Base-by-base conservation (phyloP, 2,797 vertebrate genomes). In the Tokudaia muenninki region DNA sequence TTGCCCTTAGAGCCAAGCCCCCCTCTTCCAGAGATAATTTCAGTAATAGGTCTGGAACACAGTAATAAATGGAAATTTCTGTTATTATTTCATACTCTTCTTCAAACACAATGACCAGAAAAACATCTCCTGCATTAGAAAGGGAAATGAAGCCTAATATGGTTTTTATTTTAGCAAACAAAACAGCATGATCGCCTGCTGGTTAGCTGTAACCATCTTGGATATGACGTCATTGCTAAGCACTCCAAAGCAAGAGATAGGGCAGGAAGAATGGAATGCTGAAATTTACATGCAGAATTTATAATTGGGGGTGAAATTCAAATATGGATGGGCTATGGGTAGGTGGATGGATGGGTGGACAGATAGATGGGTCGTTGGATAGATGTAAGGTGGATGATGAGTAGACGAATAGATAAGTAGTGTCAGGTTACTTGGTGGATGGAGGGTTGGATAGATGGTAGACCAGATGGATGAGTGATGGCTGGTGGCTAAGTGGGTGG, bases 161-260 rank as follows among this genome's bases (percentile, higher is more conserved):
- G 79, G 92, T 75, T 61, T 92, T 94, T 89, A 81, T 82, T 63
- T 95, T 87, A 92, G 91, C 72, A 84, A 92, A 90, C 89, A 91
- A 77, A 92, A 65, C 47, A 44, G 57, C 77, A 6, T 78, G 59
- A 59, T 78, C 87, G 94, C 84, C 31, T 44, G 63, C 47, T 3
- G 2, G 88, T 61, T 41, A 13, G 6, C 50, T 19, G 57, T 79
- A 10, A 63, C n/a, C 50, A 2, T 57, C 65, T 72, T 72, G 61
- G 63, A 61, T 7, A 74, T 52, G 89, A 34, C 3, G 0, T 47
- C 22, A 34, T 11, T 75, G 8, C 77, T n/a, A 31, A 26, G 41
- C 50, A 59, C 87, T 75, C 88, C 24, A 10, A 89, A 92, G 41
- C 22, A 65, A 86, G 57, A 84, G 63, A 26, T 22, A 5, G 26